Conservation (phyloP, 2,888 invertebrate genomes). For the Itoplectis maculator region DNA sequence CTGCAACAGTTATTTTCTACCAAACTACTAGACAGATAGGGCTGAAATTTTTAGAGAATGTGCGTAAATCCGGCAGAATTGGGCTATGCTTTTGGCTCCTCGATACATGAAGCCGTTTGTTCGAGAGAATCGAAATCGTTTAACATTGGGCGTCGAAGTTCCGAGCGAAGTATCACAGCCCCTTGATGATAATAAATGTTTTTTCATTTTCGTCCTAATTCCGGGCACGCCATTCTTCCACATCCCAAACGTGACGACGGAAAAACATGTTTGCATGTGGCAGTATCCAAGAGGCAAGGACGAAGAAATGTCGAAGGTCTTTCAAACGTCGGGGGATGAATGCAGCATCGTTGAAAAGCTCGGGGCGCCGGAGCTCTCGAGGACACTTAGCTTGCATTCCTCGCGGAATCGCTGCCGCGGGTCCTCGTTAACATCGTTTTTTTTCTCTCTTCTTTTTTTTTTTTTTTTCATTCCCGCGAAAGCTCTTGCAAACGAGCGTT, state of each 20-base stretch:
- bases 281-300: background rate
- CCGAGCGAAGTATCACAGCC: too few relatives aligned
- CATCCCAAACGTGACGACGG: background rate
- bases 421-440: conserved; percentile 33
- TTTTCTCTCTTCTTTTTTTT: background rate
- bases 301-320: conserved; percentile 18
- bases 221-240: background rate
- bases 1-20: too few relatives aligned
- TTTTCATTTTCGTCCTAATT: background rate
- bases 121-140: too few relatives aligned
- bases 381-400: conserved; percentile 21
- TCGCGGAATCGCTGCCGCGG: background rate
- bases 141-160: too few relatives aligned
- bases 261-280: background rate
- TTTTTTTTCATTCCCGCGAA: background rate
- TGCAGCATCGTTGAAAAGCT: conserved; percentile 39
- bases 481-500: conserved; percentile 15
- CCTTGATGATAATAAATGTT: too few relatives aligned
- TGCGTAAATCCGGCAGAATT: too few relatives aligned
- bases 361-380: conserved; percentile 20
- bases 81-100: too few relatives aligned
- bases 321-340: conserved; percentile 6
- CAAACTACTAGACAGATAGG: too few relatives aligned
- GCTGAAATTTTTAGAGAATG: too few relatives aligned
- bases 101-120: too few relatives aligned